Base-by-base conservation (phyloP, 2,888 invertebrate species). In the Callyntrura guangdongensis region DNA sequence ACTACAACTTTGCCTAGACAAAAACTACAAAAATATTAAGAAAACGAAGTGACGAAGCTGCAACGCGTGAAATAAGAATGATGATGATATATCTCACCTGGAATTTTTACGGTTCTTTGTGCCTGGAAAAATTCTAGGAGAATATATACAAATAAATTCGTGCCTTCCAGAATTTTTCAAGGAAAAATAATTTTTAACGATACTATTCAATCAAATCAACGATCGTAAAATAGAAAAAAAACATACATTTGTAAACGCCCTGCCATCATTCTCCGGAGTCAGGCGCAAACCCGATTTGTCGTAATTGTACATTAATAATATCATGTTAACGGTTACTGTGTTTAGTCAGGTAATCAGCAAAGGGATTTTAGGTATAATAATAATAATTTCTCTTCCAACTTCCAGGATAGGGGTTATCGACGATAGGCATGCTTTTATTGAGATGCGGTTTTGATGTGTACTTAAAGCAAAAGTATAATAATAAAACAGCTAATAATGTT, bases 151-250 rank as follows among this genome's bases (percentile, higher is more conserved):
- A 81, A 90, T 90, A 90, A 90, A 86, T 90, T 90, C 82, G 91
- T 91, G 91, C 91, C 91, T 91, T 91, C 91, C 91, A 91, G 84
- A 84, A 64, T 84, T 86, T 91, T 91, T 91, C 91, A 91, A 79
- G 64, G 69, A 69, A 85, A 86, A 69, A 83, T 59, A 67, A 83
- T 83, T 67, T 83, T 67, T 67, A 83, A 83, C 49, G 79, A 79
- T 79, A 56, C 22, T 81, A 81, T 47, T 61, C 59, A 83, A 83
- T 67, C 64, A 22, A 22, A n/a, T 22, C 83, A 83, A 83, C 83
- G 83, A 83, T 83, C 49, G 22, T 77, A 53, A 77, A 45, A 9
- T 45, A 69, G 45, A 69, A 67, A 64, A 5, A 2, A 4, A 74
- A 82, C 25, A 83, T 67, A 67, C 83, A 83, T 67, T 67, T 49